Evolutionary conservation across 2,113 vertebrate species (phyloP), one percentile per base, ranked within the genome.

Genomic region (Cyphomyrus discorhynchus): DNA sequence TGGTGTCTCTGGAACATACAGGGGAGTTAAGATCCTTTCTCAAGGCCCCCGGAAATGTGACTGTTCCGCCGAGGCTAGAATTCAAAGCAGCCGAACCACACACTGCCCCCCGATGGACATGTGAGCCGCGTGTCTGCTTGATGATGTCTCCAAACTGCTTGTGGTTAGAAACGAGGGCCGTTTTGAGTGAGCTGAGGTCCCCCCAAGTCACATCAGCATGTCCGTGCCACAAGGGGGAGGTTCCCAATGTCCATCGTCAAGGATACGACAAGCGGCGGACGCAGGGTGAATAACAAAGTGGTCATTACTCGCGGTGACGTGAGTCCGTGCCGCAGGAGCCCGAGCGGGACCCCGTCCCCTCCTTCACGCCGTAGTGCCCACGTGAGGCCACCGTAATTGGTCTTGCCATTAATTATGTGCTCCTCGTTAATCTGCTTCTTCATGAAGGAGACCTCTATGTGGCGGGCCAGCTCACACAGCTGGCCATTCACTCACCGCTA

Each of bases 221-320:
- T 56, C 27, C 7, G 21, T 47, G 9, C 8, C 82, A 45, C 19
- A 46, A 46, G 70, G 11, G 87, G 27, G 85, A 56, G 88, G 52
- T 90, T 7, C 89, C 53, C 88, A 80, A 50, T 84, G 74, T 0
- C 49, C 31, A 35, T 11, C 3, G 17, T 24, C 21, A 45, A 35
- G 46, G 52, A 89, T 27, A 53, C 49, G 87, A 47, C 58, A 91
- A 88, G 45, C 45, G 24, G 31, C 31, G 13, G 62, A 88, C 27
- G 13, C 83, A 5, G 85, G 35, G 46, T 47, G 42, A n/a, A 21
- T 91, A 87, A 86, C 82, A 88, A 91, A 92, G 27, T 70, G 66
- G 66, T 91, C 88, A 92, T 93, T 93, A 92, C 91, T 80, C 56
- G 87, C 88, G 90, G 85, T 89, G 91, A 92, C 70, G 52, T 86